Conservation (phyloP, 2,113 vertebrate genomes). For the Microcebus murinus region DNA sequence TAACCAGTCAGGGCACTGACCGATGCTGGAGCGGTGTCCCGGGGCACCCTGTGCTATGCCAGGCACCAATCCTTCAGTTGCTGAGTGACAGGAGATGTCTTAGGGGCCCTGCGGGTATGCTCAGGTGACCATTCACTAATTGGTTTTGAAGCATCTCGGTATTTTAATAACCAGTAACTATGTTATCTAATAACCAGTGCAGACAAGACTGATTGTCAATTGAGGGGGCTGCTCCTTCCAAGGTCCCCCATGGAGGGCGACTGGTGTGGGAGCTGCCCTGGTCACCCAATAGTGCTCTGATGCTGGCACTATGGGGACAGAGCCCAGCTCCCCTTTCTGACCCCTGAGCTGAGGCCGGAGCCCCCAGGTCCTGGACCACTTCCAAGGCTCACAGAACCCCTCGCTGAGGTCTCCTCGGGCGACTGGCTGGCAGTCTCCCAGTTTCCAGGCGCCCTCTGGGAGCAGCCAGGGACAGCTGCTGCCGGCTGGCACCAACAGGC, state of each 20-base stretch:
- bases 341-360: not conserved
- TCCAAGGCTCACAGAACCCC: not conserved
- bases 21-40: not conserved
- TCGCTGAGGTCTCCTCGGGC: not conserved
- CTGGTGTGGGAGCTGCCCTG: not conserved
- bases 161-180: not conserved
- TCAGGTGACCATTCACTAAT: not conserved
- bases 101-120: not conserved
- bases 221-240: not conserved
- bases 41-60: not conserved
- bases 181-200: no score
- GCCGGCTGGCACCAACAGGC: not conserved
- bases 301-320: not conserved
- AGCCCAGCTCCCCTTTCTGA: not conserved
- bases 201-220: not conserved
- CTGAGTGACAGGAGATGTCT: not conserved
- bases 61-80: not conserved
- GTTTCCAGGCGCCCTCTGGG: not conserved
- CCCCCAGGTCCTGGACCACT: not conserved
- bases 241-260: not conserved
- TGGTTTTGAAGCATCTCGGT: not conserved
- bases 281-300: not conserved
- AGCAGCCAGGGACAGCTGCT: not conserved
- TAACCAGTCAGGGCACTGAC: not conserved
- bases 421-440: not conserved